Base-by-base conservation (phyloP, 2,888 invertebrate genomes). In the Pseudococcus longispinus region DNA sequence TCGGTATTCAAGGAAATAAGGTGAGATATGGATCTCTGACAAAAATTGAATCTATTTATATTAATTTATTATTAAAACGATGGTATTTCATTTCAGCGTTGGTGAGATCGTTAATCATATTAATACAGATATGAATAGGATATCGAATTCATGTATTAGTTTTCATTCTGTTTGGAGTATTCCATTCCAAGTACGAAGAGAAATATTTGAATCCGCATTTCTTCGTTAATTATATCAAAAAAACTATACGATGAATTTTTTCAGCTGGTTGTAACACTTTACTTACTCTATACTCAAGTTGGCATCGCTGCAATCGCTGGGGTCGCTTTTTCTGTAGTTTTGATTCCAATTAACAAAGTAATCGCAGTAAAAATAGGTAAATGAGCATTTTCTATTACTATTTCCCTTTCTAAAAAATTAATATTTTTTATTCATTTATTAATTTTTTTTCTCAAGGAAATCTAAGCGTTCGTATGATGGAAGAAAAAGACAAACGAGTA, bases 111-210 rank as follows among this genome's bases (percentile, higher is more conserved):
- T 98, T 1, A 99, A 99, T 91, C 96, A 97, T 89, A 97, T 99
- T 96, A 98, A 98, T 44, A 97, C 97, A 0, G 99, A 99, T 90
- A 95, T 96, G 0, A 98, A 98, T 90, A 93, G 98, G 89, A 96
- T 99, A 89, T 96, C 98, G 0, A 98, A 98, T 91, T 96, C 98
- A 29, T 98, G 97, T 91, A 95, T 97, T 2, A 98, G 97, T 91
- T 98, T 99, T 90, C 99, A 99, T 91, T 95, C 96, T 6, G 93
- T 98, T 89, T 99, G 99, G 98, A 98, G 98, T 91, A 95, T 98
- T 90, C 98, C 98, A 8, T 93, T 98, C 90, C 96, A 96, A 93
- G 95, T 95, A 90, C 90, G 89, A 88, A 85, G 85, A 37, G 23
- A 87, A 42, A 60, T n/a, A 46, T 46, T 20, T 55, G 37, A 9